These are phyloP conservation scores for Hoplostethus mediterraneus DNA, from an alignment of 2,797 vertebrate genomes.

Conservation along the genomic window DNA sequence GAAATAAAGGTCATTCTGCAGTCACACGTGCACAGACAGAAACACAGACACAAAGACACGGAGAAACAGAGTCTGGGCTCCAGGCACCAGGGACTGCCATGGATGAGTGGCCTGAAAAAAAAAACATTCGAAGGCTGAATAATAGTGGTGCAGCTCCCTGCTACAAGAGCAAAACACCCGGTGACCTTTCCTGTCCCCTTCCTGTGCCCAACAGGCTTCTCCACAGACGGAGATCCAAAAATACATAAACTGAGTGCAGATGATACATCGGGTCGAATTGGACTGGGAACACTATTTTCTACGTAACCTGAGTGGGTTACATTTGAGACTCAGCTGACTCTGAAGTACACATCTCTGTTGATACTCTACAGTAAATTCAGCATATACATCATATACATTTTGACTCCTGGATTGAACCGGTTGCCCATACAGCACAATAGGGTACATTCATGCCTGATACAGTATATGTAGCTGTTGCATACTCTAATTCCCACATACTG, in stretches of 20 bases:
- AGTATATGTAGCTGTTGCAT: too few species aligned
- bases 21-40: slow-evolving; percentile 5
- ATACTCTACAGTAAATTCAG: too few species aligned
- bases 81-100: slow-evolving; percentile 38
- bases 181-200: slow-evolving; percentile 37
- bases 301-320: slow-evolving; percentile 35
- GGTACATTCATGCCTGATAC: too few species aligned
- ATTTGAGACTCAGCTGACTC: slow-evolving; percentile 21
- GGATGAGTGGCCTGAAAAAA: slow-evolving; percentile 44
- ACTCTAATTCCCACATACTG: too few species aligned
- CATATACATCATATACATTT: not conserved
- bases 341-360: slow-evolving; percentile 17
- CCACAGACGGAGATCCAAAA: slow-evolving; percentile 52
- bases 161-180: slow-evolving; percentile 25
- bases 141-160: slow-evolving; percentile 33
- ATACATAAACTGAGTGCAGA: slow-evolving; percentile 52
- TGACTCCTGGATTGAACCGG: not conserved
- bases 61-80: slow-evolving; percentile 31
- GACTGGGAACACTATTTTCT: slow-evolving; percentile 39
- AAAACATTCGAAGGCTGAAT: slow-evolving; percentile 33
- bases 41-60: slow-evolving; percentile 20
- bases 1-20: slow-evolving; percentile 30
- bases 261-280: slow-evolving; percentile 49
- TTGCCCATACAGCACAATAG: not conserved
- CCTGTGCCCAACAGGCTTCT: slow-evolving; percentile 35